Conservation (phyloP, 2,797 vertebrate genomes). For the Heteromormyrus szaboi region DNA sequence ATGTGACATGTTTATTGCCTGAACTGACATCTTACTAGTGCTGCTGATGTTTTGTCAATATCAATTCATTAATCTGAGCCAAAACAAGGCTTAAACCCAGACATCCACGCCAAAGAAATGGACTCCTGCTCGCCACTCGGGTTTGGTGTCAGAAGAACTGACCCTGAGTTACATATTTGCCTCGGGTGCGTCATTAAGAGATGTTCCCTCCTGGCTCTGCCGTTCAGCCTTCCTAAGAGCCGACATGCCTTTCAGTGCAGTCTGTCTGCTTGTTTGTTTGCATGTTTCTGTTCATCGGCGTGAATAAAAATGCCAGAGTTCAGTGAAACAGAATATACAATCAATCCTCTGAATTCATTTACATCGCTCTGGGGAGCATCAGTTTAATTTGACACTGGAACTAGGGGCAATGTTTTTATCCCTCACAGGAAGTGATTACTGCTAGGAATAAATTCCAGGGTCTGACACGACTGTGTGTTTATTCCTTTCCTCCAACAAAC, state of each 20-base stretch:
- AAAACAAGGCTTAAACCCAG: conserved; percentile 80
- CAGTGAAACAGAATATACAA: conserved; percentile 4
- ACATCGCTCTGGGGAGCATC: conserved; percentile 4
- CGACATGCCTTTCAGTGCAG: neutral
- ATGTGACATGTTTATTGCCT: conserved; percentile 92
- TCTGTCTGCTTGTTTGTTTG: neutral
- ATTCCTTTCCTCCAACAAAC: neutral
- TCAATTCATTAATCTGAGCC: conserved; percentile 78
- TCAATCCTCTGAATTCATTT: conserved; percentile 12
- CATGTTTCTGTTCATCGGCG: neutral
- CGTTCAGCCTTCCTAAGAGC: neutral
- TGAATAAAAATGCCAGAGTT: conserved; percentile 12
- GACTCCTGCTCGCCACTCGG: conserved; percentile 44
- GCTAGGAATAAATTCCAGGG: neutral
- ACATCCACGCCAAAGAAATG: conserved; percentile 67
- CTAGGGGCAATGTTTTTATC: neutral
- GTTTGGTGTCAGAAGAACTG: conserved; percentile 32
- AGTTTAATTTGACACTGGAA: neutral
- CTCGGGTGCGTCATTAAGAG: conserved; percentile 23
- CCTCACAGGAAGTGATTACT: neutral
- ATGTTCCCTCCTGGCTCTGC: neutral
- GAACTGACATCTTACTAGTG: conserved; percentile 94
- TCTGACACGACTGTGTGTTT: neutral
- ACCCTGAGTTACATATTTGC: conserved; percentile 23
- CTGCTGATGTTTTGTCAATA: conserved; percentile 90